Base-by-base conservation (phyloP, 2,888 invertebrate species). In the Atherix ibis region DNA sequence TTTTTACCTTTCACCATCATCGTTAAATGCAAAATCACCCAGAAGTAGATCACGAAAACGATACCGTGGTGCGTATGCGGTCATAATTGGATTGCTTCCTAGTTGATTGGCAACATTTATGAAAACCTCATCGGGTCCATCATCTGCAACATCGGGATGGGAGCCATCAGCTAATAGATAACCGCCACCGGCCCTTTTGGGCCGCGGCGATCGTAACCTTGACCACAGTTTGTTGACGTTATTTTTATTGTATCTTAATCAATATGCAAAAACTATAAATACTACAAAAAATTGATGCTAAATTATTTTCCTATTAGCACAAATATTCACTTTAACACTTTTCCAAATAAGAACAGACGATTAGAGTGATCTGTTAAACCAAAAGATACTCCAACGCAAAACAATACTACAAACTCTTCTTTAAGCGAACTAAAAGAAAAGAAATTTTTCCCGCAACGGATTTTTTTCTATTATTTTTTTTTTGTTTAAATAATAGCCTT, bases 1-100 rank as follows among this genome's bases (percentile, higher is more conserved):
- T 30, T 56, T 66, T 66, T 57, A 81, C 82, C 81, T 76, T 68
- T 80, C 78, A 28, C 78, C 78, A 48, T 78, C 77, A 52, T 80
- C 80, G 51, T 73, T 75, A 58, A 76, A 75, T 12, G 76, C 74
- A 54, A 75, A 77, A 58, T 82, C 82, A 29, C 81, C 81, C 48
- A 78, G 65, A 48, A 82, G 71, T 45, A 82, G 68, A 59, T 82
- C 81, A 42, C 81, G 65, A 49, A 82, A 71, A 34, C 81, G 68
- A 63, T 81, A 82, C 43, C 81, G 63, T 28, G 79, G 76, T 28
- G 78, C 53, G 46, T 48, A 48, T 40, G 47, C 27, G 42, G 41
- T 13, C 40, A 41, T 4, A 42, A 34, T 36, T 40, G 39, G 15
- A 19, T 42, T 43, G 27, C 42, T 37, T 25, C 42, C 48, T 41